Conservation (phyloP, 2,797 vertebrate species). For the Brotogeris chrysoptera region DNA sequence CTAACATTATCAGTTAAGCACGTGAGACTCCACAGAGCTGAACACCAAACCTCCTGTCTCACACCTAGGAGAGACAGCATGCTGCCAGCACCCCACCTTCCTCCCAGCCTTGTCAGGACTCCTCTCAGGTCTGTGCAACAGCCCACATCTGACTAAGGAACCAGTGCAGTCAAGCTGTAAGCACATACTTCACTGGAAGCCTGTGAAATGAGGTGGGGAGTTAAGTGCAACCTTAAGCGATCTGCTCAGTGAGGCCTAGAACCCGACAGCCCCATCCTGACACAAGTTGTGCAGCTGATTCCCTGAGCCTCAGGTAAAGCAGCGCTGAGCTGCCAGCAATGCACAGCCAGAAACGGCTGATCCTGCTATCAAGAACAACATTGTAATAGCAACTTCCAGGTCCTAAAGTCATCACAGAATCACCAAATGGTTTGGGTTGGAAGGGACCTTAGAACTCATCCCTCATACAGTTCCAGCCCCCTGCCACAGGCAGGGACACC, state of each 20-base stretch:
- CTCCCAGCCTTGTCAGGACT: neutral
- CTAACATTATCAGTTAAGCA: neutral
- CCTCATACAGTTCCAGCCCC: neutral
- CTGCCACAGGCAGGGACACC: neutral
- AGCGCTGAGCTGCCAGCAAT: neutral
- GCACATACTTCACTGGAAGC: neutral
- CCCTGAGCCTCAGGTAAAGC: neutral
- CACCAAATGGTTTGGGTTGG: neutral
- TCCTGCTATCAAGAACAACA: neutral
- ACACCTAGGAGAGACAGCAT: neutral
- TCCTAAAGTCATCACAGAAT: neutral
- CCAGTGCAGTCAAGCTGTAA: neutral
- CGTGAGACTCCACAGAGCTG: neutral
- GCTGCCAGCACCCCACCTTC: neutral
- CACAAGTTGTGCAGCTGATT: fast-evolving
- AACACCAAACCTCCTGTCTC: neutral
- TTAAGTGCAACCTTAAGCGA: neutral
- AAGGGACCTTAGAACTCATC: neutral
- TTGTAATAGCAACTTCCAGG: neutral
- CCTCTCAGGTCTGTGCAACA: neutral
- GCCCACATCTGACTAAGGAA: neutral
- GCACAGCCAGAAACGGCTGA: neutral
- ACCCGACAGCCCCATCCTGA: neutral
- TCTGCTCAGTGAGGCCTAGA: neutral
- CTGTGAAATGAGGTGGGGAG: neutral